Base-by-base conservation (phyloP, 2,888 invertebrate species). In the Eupithecia centaureata region DNA sequence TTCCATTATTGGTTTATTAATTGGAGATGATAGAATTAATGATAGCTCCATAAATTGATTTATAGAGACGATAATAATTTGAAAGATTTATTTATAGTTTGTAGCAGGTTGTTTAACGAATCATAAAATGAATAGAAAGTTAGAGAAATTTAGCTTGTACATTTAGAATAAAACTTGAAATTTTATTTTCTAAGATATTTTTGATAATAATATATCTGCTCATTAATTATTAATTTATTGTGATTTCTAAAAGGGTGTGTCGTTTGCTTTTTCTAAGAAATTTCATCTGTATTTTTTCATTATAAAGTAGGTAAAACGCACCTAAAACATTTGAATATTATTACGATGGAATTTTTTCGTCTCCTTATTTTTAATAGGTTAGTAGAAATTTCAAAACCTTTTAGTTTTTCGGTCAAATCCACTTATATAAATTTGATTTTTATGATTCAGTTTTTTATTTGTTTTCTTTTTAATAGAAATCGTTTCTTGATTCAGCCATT, bases 111-210 rank as follows among this genome's bases (percentile, higher is more conserved):
- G 59, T 32, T 35, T 42, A 57, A n/a, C 32, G 15, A 33, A 32
- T 57, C 62, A n/a, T n/a, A 32, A 68, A 61, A 67, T 66, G 66
- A 68, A 71, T 63, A 75, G 75, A 75, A 75, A 75, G 73, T 72
- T 51, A 65, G 73, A 66, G 73, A 73, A 75, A 75, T 69, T 70
- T 32, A 38, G 28, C 60, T 30, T 63, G 8, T 33, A 57, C 27
- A 47, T 28, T 61, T 22, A n/a, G 33, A 12, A 47, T 28, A 47
- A 54, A 32, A 18, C 32, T 18, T n/a, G 27, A 8, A 10, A 28
- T 32, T 15, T 32, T 18, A 5, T 56, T 32, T 28, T 7, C 4
- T 18, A n/a, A 18, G 10, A 13, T 13, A 4, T 5, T 51, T 12
- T 25, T 1, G n/a, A n/a, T n/a, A n/a, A n/a, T n/a, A 25, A 51